phyloP scores from a whole-genome alignment of 2,888 invertebrate species.

The Fissipunctia ypsillon region DNA sequence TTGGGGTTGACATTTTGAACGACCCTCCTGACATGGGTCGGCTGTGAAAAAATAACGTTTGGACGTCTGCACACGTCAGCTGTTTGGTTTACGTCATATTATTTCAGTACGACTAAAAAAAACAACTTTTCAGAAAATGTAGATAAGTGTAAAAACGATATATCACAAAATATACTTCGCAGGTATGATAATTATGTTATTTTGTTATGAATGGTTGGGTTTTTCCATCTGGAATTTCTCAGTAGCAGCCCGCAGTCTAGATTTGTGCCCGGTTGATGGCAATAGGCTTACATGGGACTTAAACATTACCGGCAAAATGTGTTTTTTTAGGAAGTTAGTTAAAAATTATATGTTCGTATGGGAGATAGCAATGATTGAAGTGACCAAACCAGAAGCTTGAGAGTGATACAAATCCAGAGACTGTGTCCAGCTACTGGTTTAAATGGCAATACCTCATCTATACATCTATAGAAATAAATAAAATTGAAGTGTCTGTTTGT shows the following conservation, averaged over 20 bases:
- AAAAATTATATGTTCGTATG: too few species aligned
- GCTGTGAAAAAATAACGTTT: conserved; percentile 27
- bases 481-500: too few species aligned
- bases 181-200: too few species aligned
- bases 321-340: too few species aligned
- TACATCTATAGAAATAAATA: too few species aligned
- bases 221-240: too few species aligned
- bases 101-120: conserved; percentile 5
- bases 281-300: too few species aligned
- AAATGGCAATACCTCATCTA: background rate
- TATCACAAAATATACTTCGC: background rate
- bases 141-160: background rate
- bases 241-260: too few species aligned
- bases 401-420: background rate
- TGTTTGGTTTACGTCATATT: conserved; percentile 34
- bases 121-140: background rate
- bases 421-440: background rate
- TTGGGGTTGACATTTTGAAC: conserved; percentile 56
- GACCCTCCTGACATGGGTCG: conserved; percentile 50
- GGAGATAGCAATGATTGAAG: too few species aligned
- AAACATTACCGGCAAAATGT: too few species aligned
- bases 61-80: conserved; percentile 22
- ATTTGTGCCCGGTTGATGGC: too few species aligned
- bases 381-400: background rate
- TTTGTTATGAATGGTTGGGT: too few species aligned